phyloP scores from a whole-genome alignment of 2,888 invertebrate species.

The Habrosyne pyritoides region DNA sequence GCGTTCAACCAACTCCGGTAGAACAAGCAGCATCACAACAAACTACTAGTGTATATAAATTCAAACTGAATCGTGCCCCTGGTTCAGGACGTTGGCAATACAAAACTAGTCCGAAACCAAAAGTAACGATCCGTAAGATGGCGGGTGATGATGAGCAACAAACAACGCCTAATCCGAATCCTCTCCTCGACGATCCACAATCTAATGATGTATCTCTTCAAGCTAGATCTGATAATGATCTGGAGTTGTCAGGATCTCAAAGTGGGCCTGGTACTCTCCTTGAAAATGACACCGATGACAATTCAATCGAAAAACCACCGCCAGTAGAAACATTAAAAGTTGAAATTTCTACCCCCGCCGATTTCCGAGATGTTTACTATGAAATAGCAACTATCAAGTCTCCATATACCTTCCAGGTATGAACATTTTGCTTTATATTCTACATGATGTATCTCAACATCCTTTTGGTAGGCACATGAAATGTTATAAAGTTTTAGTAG shows the following conservation, averaged over 20 bases:
- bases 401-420: slow-evolving; percentile 94
- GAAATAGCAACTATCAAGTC: slow-evolving; percentile 96
- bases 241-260: slow-evolving; percentile 89
- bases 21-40: slow-evolving; percentile 78
- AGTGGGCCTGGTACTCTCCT: slow-evolving; percentile 84
- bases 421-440: slow-evolving; percentile 12
- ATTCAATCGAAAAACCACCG: slow-evolving; percentile 85
- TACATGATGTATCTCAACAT: no score
- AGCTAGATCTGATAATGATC: slow-evolving; percentile 85
- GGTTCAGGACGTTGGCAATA: slow-evolving; percentile 96
- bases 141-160: slow-evolving; percentile 81
- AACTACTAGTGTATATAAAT: slow-evolving; percentile 88
- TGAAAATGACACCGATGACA: slow-evolving; percentile 85
- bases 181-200: slow-evolving; percentile 71
- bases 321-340: slow-evolving; percentile 93
- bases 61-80: slow-evolving; percentile 91
- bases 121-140: slow-evolving; percentile 90
- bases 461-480: no score
- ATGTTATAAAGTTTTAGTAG: no score
- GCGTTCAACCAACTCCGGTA: slow-evolving; percentile 81
- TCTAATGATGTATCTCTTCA: slow-evolving; percentile 82
- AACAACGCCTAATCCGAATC: slow-evolving; percentile 73
- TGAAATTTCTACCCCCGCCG: slow-evolving; percentile 94
- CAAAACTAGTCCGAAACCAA: slow-evolving; percentile 94
- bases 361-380: slow-evolving; percentile 93